Evolutionary conservation across 53 echinoderm and acorn worm species (phyloP).

Genomic region (Paelopatides confundens): DNA sequence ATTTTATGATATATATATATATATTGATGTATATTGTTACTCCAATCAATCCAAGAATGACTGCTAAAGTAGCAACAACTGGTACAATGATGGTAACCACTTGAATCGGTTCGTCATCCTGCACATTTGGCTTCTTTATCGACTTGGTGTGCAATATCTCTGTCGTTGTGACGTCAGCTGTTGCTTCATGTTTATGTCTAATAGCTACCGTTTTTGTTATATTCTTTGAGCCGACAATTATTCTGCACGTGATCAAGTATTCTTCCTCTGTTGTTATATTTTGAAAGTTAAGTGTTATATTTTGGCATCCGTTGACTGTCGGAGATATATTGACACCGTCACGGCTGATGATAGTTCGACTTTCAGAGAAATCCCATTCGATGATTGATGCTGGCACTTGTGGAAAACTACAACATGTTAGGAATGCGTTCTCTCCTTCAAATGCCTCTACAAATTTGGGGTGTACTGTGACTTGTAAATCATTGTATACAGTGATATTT

Average conservation of each 20-base stretch:
- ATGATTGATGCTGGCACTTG: neutral
- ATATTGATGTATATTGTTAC: neutral
- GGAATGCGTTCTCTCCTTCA: neutral
- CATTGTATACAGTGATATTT: neutral
- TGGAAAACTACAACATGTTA: neutral
- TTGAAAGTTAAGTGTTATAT: neutral
- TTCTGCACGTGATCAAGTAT: neutral
- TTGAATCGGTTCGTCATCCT: no score
- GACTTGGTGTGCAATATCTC: no score
- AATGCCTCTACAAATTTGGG: neutral
- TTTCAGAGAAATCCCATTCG: neutral
- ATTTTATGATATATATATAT: neutral
- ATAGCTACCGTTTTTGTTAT: neutral
- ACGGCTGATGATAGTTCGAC: neutral
- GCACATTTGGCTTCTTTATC: neutral
- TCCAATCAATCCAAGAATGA: neutral
- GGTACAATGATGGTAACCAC: neutral
- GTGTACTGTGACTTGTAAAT: neutral
- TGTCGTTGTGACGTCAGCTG: no score
- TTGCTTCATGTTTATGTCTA: no score
- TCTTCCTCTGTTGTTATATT: neutral
- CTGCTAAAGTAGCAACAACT: neutral
- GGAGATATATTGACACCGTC: neutral
- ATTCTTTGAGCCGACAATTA: neutral
- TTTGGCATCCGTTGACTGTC: neutral